phyloP scores from a whole-genome alignment of 2,888 invertebrate genomes.

The Lithodes maja region DNA sequence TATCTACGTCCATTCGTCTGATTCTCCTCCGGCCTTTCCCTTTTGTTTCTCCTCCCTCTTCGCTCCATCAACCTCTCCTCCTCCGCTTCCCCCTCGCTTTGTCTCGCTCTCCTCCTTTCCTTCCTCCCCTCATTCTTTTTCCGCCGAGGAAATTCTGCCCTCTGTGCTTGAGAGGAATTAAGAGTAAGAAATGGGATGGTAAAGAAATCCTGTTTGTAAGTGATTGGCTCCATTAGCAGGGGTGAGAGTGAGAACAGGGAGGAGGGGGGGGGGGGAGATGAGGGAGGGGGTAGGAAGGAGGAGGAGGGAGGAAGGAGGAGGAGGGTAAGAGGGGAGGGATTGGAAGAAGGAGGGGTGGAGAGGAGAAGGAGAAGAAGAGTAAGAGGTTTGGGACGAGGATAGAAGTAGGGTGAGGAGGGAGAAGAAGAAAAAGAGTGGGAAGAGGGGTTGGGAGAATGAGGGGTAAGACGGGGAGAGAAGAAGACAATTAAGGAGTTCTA shows the following conservation, averaged over 20 bases:
- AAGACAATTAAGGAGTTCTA: not conserved
- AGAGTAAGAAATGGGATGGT: slow-evolving; percentile 1
- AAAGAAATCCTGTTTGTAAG: not conserved
- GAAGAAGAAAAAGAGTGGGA: not conserved
- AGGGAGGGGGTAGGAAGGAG: not conserved
- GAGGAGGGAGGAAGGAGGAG: not conserved
- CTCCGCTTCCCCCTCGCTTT: not conserved
- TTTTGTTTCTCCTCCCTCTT: not conserved
- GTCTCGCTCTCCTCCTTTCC: not conserved
- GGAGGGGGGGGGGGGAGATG: not conserved
- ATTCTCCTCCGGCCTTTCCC: not conserved
- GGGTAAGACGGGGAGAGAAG: not conserved
- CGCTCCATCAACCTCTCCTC: not conserved
- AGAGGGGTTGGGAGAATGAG: not conserved
- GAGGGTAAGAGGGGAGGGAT: not conserved
- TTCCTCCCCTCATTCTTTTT: not conserved
- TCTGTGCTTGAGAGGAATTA: not conserved
- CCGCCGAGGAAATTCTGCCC: not conserved
- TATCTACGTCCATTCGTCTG: not conserved
- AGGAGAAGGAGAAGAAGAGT: not conserved
- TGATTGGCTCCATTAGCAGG: not conserved
- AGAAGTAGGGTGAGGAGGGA: not conserved
- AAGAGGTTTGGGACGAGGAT: not conserved
- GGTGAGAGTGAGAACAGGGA: not conserved
- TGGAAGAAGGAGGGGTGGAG: not conserved